Evolutionary conservation across 35 echinoderm and acorn worm species (phyloP).

Genomic region (Apostichopus parvimensis): DNA sequence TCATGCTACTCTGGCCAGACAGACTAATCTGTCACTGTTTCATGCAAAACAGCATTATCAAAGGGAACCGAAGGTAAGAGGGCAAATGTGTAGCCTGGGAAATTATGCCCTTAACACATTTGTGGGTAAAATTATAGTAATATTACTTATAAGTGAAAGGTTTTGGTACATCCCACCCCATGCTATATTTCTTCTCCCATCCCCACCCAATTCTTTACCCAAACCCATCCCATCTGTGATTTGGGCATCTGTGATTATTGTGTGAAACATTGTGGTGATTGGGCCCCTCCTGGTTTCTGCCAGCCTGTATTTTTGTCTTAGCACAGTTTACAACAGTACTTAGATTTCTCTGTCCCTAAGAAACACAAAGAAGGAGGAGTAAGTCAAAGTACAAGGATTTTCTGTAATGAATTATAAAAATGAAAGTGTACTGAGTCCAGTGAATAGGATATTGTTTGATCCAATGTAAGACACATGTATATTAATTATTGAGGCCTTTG

Average conservation of each 20-base stretch:
- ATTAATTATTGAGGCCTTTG: too few relatives aligned
- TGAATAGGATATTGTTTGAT: neutral
- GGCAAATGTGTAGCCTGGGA: too few relatives aligned
- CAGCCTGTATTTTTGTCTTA: slow-evolving; percentile 14
- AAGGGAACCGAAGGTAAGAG: too few relatives aligned
- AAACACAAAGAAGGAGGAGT: slow-evolving; percentile 8
- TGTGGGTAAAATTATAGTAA: too few relatives aligned
- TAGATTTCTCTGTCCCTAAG: neutral
- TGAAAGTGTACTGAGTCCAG: neutral
- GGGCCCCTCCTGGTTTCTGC: neutral
- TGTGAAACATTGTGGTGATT: slow-evolving; percentile 14
- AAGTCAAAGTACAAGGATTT: slow-evolving; percentile 14
- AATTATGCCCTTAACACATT: too few relatives aligned
- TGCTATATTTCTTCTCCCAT: too few relatives aligned
- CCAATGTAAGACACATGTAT: too few relatives aligned
- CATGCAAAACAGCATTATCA: too few relatives aligned
- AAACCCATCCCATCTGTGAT: slow-evolving; percentile 6
- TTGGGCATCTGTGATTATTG: slow-evolving; percentile 13
- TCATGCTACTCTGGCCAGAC: too few relatives aligned
- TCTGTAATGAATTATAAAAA: slow-evolving; percentile 4
- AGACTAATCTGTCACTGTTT: too few relatives aligned
- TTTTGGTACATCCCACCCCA: too few relatives aligned
- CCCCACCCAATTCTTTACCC: neutral
- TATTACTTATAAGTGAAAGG: too few relatives aligned
- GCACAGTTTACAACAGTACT: slow-evolving; percentile 13